Base-by-base conservation (phyloP, 2,797 vertebrate genomes). In the Scarus forsteni region DNA sequence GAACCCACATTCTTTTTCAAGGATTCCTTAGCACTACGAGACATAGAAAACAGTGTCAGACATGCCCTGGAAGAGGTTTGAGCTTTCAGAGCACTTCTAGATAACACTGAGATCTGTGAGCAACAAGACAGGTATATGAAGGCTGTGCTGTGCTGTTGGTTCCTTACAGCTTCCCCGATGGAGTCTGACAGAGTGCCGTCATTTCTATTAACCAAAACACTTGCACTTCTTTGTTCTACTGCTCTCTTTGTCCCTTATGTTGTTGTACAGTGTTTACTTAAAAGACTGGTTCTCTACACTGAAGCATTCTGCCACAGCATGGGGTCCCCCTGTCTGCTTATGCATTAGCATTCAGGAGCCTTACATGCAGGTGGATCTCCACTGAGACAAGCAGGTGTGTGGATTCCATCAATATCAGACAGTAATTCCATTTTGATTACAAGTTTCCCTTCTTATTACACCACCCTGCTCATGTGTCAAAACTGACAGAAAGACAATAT, bases 361-460 rank as follows among this genome's bases (percentile, higher is more conserved):
- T 10, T 39, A 68, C 2, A 8, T 79, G 48, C 50, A 35, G 27
- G 44, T 35, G 27, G 10, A 16, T 57, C 49, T 34, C 7, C 6
- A 40, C 50, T 40, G 51, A 77, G 67, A 63, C n/a, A 0, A 72
- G 78, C 51, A 66, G 60, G 59, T 49, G 56, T 54, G 60, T 0
- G 2, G 66, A 76, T 80, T 79, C 74, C 78, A 65, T 80, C 77
- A 75, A 70, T 81, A 85, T 85, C 53, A 49, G 75, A 38, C 44
- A 19, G 60, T 89, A 88, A 90, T 89, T 84, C 77, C 75, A 85
- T 85, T 90, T 89, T 91, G 81, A 89, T 89, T 84, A 79, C 74
- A 66, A 60, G 60, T 68, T 85, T 52, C 68, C 64, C 59, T 70
- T 77, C 81, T 81, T 81, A 67, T 84, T 53, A 67, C 81, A 80